Evolutionary conservation across 1,140 invertebrate genomes (phyloP).

Genomic region (Asbolus verrucosus): DNA sequence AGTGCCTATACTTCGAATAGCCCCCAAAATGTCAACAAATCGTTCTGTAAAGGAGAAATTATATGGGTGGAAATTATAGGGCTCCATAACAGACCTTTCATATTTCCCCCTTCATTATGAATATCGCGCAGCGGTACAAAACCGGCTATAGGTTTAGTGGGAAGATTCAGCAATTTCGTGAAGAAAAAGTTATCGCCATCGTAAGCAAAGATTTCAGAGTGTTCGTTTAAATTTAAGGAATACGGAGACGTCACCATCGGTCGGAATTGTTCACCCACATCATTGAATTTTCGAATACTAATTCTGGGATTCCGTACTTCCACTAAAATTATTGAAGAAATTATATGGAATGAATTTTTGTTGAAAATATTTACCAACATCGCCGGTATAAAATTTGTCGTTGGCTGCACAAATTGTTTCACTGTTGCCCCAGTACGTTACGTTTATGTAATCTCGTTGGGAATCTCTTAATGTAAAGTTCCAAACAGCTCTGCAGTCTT

Average conservation of each 20-base stretch:
- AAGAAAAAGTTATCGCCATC: conserved; percentile 67
- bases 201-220: conserved; percentile 70
- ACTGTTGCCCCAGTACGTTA: conserved; percentile 74
- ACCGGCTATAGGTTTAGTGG: conserved; percentile 70
- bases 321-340: conserved; percentile 70
- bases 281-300: conserved; percentile 67
- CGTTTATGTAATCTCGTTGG: conserved; percentile 75
- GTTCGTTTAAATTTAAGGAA: conserved; percentile 72
- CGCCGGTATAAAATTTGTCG: conserved; percentile 72
- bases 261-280: conserved; percentile 70
- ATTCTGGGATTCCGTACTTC: conserved; percentile 73
- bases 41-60: neutral
- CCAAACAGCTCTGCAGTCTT: conserved; percentile 68
- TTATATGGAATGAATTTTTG: too few species aligned
- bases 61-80: neutral
- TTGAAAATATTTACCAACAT: conserved; percentile 69
- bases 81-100: conserved; percentile 53
- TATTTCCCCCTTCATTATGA: conserved; percentile 54
- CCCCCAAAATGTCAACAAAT: conserved; percentile 67
- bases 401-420: conserved; percentile 71
- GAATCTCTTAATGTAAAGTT: conserved; percentile 79
- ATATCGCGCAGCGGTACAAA: conserved; percentile 69
- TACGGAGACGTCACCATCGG: conserved; percentile 74
- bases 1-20: conserved; percentile 67
- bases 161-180: conserved; percentile 68